Evolutionary conservation across 1,140 invertebrate species (phyloP).

Genomic region (Calliphora vicina): DNA sequence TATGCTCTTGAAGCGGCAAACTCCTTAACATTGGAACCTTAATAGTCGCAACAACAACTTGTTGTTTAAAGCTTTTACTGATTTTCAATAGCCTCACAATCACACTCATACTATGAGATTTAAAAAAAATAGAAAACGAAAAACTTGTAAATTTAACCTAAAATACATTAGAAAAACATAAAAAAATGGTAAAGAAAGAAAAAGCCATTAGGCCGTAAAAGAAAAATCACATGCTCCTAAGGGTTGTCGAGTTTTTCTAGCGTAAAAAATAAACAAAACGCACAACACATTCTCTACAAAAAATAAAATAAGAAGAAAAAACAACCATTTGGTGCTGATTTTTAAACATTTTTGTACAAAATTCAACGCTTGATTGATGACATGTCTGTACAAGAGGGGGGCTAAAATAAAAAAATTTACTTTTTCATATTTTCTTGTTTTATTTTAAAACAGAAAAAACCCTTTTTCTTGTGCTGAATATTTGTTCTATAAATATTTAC

Average conservation of each 20-base stretch:
- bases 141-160: neutral
- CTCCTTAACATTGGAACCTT: too few relatives aligned
- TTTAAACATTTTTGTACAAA: neutral
- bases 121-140: too few relatives aligned
- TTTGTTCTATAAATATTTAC: neutral
- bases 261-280: conserved; percentile 13
- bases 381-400: neutral
- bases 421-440: neutral
- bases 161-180: neutral
- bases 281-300: too few relatives aligned
- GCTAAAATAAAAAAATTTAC: neutral
- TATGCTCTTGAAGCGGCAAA: too few relatives aligned
- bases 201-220: conserved; percentile 7
- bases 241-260: neutral
- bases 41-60: neutral
- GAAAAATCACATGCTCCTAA: neutral
- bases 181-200: neutral
- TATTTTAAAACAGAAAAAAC: neutral
- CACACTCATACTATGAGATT: neutral
- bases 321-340: neutral
- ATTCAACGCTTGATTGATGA: conserved; percentile 30
- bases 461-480: neutral
- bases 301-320: too few relatives aligned
- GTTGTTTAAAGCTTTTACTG: neutral
- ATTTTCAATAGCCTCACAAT: neutral